These are phyloP conservation scores for Syngnathus rostellatus DNA, from an alignment of 2,797 vertebrate species.

Conservation along the genomic window DNA sequence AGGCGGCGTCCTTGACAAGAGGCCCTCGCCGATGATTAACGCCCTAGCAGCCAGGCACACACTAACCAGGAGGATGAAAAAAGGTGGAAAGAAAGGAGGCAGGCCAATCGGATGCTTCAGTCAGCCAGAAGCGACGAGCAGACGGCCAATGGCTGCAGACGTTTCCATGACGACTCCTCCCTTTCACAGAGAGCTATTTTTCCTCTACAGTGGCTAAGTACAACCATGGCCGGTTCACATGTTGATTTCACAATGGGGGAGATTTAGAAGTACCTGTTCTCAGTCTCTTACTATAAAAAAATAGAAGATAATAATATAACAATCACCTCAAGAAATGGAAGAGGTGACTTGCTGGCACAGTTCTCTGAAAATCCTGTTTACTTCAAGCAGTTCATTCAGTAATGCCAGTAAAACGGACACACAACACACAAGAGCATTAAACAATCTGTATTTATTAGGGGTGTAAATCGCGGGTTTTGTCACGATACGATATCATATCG, in stretches of 20 bases:
- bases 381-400: too few species aligned
- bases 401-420: too few species aligned
- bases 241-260: slow-evolving; percentile 36
- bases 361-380: too few species aligned
- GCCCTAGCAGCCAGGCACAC: slow-evolving; percentile 35
- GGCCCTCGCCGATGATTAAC: slow-evolving; percentile 49
- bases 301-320: too few species aligned
- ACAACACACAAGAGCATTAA: too few species aligned
- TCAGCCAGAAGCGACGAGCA: slow-evolving; percentile 48
- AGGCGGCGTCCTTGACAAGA: slow-evolving; percentile 50
- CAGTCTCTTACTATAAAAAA: too few species aligned
- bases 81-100: slow-evolving; percentile 31
- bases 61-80: slow-evolving; percentile 40
- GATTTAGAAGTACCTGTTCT: too few species aligned
- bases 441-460: too few species aligned
- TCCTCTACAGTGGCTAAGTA: slow-evolving; percentile 41
- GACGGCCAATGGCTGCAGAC: slow-evolving; percentile 56
- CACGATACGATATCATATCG: too few species aligned
- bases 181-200: slow-evolving; percentile 23
- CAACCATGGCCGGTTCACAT: slow-evolving; percentile 61
- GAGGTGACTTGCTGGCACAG: too few species aligned
- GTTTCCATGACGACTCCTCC: slow-evolving; percentile 57
- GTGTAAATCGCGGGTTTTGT: too few species aligned
- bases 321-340: too few species aligned
- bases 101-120: slow-evolving; percentile 65